These are phyloP conservation scores for Lindbergichthys nudifrons DNA, from an alignment of 2,797 vertebrate species.

Conservation along the genomic window DNA sequence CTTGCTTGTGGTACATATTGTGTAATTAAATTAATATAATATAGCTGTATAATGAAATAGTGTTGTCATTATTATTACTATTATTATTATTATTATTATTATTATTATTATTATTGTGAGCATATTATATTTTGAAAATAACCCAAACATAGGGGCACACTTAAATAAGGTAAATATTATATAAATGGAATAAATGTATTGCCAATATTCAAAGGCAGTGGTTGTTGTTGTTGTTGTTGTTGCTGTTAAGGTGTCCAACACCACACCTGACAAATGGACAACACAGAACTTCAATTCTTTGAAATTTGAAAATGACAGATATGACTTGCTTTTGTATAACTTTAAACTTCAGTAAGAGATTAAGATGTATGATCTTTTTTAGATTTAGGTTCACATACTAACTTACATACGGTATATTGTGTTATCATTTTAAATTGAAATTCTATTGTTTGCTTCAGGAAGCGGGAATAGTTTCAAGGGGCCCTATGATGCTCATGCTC, in stretches of 20 bases:
- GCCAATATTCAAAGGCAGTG: constrained; percentile 42
- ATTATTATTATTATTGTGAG: constrained; percentile 46
- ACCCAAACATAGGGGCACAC: constrained; percentile 52
- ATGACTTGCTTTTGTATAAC: not conserved
- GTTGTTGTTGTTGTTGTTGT: constrained; percentile 36
- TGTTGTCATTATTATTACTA: constrained; percentile 50
- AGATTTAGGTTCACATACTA: not conserved
- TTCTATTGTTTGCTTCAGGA: not conserved
- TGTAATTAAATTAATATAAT: constrained; percentile 82
- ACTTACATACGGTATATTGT: not conserved
- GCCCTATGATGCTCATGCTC: too few relatives aligned
- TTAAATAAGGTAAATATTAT: constrained; percentile 67
- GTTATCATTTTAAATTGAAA: not conserved
- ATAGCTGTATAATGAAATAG: constrained; percentile 71
- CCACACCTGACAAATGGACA: constrained; percentile 11
- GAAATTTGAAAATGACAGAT: not conserved
- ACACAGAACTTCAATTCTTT: not conserved
- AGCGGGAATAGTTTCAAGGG: not conserved
- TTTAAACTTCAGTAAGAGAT: not conserved
- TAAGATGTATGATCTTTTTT: not conserved
- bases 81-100: constrained; percentile 53
- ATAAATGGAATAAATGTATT: constrained; percentile 74
- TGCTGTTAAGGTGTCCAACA: constrained; percentile 29
- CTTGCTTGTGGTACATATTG: constrained; percentile 83
- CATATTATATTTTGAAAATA: constrained; percentile 62